Evolutionary conservation across 2,113 vertebrate species (phyloP).

Genomic region (Elephantulus edwardii): DNA sequence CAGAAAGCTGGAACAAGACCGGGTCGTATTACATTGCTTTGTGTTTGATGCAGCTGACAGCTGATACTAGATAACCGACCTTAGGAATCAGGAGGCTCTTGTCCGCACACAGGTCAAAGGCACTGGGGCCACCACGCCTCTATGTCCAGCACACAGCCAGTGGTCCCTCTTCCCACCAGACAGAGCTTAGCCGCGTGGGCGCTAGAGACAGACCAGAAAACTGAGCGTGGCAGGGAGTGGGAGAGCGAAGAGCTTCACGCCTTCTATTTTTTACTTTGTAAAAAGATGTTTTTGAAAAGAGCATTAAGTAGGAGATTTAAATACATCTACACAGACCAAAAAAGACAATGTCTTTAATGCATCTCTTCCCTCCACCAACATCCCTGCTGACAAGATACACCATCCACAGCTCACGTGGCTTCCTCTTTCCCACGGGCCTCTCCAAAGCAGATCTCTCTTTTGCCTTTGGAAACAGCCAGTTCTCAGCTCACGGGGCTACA

Average conservation of each 20-base stretch:
- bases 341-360: slow-evolving; percentile 7
- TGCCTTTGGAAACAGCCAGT: not conserved
- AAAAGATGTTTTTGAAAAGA: slow-evolving; percentile 69
- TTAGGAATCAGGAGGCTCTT: not conserved
- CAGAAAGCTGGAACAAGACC: not conserved
- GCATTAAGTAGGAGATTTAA: slow-evolving; percentile 60
- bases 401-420: not conserved
- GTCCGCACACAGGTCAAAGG: not conserved
- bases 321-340: slow-evolving; percentile 40
- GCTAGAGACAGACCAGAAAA: slow-evolving; percentile 37
- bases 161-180: not conserved
- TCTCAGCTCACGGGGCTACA: not conserved
- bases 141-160: not conserved
- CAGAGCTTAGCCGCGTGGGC: not conserved
- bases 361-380: not conserved
- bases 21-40: not conserved
- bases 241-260: not conserved
- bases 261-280: slow-evolving; percentile 73
- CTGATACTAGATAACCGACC: no score
- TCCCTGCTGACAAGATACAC: slow-evolving; percentile 39
- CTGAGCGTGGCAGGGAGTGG: not conserved
- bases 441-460: slow-evolving; percentile 32
- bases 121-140: not conserved
- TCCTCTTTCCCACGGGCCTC: slow-evolving; percentile 18
- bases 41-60: not conserved